Base-by-base conservation (phyloP, 2,797 vertebrate species). In the Bryconaethiops microstoma region DNA sequence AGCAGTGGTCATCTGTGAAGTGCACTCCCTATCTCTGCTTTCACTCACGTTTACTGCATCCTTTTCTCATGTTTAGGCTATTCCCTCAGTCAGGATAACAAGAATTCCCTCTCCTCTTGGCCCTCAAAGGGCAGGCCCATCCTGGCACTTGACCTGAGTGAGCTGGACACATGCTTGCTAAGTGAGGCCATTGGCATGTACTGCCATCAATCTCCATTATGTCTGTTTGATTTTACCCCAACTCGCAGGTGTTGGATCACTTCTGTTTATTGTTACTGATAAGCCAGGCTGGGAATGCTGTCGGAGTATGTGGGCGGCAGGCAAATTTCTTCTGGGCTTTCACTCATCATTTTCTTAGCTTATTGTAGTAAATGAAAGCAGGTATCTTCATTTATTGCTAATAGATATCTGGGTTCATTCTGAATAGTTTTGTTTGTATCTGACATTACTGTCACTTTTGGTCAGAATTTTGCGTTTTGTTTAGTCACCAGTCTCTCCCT, bases 181-280 rank as follows among this genome's bases (percentile, higher is more conserved):
- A 23, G 25, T 52, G 25, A 72, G 40, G 42, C 45, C 59, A 42
- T 25, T 8, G n/a, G 17, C 65, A 68, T 68, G 8, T 69, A 23
- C n/a, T 21, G 10, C 40, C 29, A 78, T 78, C 54, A 62, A 17
- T 50, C 67, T 35, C 45, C 13, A 48, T 77, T 21, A 62, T 60
- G 39, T 64, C 45, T 48, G 23, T 35, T n/a, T 48, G 42, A 12
- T 74, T 64, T 48, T 45, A 60, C 48, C 6, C 54, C 10, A 25
- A 52, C 23, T 65, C 16, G 21, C n/a, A 45, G 55, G 69, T 69
- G 64, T 64, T 64, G 45, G 42, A 19, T 42, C 16, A 48, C 29
- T 63, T 48, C 42, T 79, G 39, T 80, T 69, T 77, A 73, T 74
- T 19, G 29, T 21, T 64, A 45, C 57, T 59, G 68, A 82, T 73